phyloP scores from a whole-genome alignment of 2,888 invertebrate genomes.

The Pelosia muscerda region DNA sequence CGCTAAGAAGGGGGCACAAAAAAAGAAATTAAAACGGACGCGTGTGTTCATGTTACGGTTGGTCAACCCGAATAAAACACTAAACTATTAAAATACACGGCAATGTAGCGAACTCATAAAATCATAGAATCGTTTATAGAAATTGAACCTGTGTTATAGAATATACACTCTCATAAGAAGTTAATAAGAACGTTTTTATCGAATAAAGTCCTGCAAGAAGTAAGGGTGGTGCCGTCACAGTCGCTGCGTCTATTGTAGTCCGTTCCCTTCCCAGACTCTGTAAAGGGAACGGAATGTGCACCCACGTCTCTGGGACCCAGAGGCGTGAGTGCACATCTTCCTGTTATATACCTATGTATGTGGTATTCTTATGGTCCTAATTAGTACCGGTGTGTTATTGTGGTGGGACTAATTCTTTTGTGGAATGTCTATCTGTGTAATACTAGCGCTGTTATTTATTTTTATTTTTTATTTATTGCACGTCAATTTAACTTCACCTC shows the following conservation, averaged over 20 bases:
- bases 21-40: too few relatives aligned
- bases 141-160: neutral
- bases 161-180: slow-evolving; percentile 34
- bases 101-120: neutral
- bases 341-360: slow-evolving; percentile 3
- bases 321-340: slow-evolving; percentile 47
- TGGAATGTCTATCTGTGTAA: neutral
- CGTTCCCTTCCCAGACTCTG: too few relatives aligned
- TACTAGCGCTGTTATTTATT: too few relatives aligned
- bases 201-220: slow-evolving; percentile 51
- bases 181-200: slow-evolving; percentile 32
- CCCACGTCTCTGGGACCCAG: too few relatives aligned
- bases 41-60: too few relatives aligned
- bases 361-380: slow-evolving; percentile 37
- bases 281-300: too few relatives aligned
- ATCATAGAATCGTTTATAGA: neutral
- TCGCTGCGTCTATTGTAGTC: slow-evolving; percentile 10
- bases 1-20: too few relatives aligned
- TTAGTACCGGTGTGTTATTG: neutral
- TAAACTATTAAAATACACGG: neutral
- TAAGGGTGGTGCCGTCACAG: slow-evolving; percentile 56
- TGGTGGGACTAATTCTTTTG: neutral
- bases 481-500: too few relatives aligned
- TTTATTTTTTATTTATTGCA: too few relatives aligned
- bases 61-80: too few relatives aligned